Conservation (phyloP, 2,797 vertebrate genomes). For the Darevskia nairensis region DNA sequence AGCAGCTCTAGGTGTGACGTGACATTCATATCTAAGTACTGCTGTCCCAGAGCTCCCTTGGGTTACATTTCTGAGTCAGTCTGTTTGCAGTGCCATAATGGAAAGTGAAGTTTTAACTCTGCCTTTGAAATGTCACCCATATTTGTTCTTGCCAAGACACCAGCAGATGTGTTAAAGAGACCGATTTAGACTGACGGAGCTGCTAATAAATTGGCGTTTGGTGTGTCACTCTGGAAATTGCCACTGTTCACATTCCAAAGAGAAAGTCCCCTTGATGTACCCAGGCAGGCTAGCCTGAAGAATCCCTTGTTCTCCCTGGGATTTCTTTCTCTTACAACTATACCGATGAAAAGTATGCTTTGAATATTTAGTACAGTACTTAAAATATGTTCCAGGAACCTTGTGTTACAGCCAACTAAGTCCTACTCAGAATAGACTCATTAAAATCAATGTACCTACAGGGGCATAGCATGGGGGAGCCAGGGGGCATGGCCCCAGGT, state of each 20-base stretch:
- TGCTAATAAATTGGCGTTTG: not conserved
- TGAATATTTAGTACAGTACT: not conserved
- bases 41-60: accelerated
- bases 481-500: too few relatives aligned
- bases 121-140: not conserved
- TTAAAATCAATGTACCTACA: not conserved
- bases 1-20: not conserved
- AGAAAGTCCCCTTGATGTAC: not conserved
- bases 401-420: too few relatives aligned
- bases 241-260: not conserved
- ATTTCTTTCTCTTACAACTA: not conserved
- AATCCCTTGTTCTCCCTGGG: too few relatives aligned
- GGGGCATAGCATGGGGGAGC: too few relatives aligned
- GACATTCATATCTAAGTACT: not conserved
- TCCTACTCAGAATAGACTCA: not conserved
- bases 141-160: not conserved
- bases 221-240: accelerated
- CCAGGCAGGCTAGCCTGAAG: not conserved
- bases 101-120: conserved; percentile 22
- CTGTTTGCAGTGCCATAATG: not conserved
- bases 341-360: not conserved
- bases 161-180: conserved; percentile 17
- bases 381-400: not conserved
- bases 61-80: not conserved
- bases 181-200: not conserved